These are phyloP conservation scores for Megalops cyprinoides DNA, from an alignment of 2,797 vertebrate species.

Conservation along the genomic window DNA sequence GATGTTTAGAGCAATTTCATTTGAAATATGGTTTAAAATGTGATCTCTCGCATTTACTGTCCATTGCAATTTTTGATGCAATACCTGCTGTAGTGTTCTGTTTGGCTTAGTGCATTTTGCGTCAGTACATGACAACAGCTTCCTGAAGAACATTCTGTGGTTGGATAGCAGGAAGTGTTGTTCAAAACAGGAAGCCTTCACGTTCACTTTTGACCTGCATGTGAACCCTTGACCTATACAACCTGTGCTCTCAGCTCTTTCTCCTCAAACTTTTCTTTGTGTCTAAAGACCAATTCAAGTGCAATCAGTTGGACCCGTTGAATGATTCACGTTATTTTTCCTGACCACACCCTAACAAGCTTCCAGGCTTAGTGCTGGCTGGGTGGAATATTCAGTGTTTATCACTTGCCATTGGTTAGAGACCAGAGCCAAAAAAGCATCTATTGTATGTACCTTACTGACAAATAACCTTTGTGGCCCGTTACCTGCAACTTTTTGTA, in stretches of 20 bases:
- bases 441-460: not conserved
- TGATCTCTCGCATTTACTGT: too few relatives aligned
- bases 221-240: not conserved
- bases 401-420: not conserved
- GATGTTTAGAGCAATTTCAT: too few relatives aligned
- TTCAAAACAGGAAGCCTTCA: not conserved
- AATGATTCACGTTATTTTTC: not conserved
- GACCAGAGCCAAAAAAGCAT: not conserved
- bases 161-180: not conserved
- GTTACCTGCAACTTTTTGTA: too few relatives aligned
- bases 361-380: not conserved
- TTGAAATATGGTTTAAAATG: too few relatives aligned
- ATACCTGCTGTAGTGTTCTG: not conserved
- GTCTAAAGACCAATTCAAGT: not conserved
- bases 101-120: not conserved
- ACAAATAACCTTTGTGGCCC: too few relatives aligned
- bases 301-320: not conserved
- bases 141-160: conserved; percentile 3
- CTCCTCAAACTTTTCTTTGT: not conserved
- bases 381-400: not conserved
- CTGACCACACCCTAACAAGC: not conserved
- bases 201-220: too few relatives aligned
- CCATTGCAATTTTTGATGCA: not conserved
- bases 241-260: not conserved
- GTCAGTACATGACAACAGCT: not conserved